A percentile compares a stretch with the other conserved stretches of the same genome.
Conservation (phyloP, 2,113 vertebrate species). For the Saimiri boliviensis region DNA sequence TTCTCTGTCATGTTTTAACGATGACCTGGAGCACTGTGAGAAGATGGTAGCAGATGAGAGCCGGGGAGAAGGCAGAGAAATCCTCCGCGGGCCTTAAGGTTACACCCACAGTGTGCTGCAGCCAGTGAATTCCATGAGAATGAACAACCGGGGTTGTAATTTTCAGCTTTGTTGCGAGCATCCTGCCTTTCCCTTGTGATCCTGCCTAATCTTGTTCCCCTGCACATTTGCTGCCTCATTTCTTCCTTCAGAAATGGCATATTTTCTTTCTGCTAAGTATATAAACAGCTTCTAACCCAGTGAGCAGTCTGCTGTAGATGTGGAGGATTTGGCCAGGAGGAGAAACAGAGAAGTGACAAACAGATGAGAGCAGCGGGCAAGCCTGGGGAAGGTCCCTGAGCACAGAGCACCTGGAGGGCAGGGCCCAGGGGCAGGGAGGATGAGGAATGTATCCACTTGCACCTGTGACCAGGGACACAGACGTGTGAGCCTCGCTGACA, state of each 20-base stretch:
- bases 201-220: conserved; percentile 64
- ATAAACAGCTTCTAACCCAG: neutral
- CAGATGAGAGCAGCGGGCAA: neutral
- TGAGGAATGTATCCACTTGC: too few species aligned
- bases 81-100: neutral
- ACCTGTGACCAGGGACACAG: neutral
- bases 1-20: neutral
- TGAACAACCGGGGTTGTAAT: neutral
- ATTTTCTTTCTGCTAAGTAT: conserved; percentile 19
- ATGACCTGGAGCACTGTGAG: neutral
- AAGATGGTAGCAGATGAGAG: neutral
- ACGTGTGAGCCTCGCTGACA: neutral
- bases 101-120: conserved; percentile 29
- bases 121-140: conserved; percentile 54
- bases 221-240: neutral
- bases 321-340: neutral
- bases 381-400: neutral
- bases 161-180: conserved; percentile 37
- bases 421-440: accelerated
- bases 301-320: neutral
- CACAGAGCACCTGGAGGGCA: neutral
- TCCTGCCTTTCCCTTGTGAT: conserved; percentile 26
- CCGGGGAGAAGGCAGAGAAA: neutral
- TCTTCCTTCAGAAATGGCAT: conserved; percentile 35
- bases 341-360: neutral